A percentile compares a stretch with the other conserved stretches of the same genome.
These are phyloP conservation scores for Karalla daura DNA, from an alignment of 2,797 vertebrate species.

Conservation along the genomic window DNA sequence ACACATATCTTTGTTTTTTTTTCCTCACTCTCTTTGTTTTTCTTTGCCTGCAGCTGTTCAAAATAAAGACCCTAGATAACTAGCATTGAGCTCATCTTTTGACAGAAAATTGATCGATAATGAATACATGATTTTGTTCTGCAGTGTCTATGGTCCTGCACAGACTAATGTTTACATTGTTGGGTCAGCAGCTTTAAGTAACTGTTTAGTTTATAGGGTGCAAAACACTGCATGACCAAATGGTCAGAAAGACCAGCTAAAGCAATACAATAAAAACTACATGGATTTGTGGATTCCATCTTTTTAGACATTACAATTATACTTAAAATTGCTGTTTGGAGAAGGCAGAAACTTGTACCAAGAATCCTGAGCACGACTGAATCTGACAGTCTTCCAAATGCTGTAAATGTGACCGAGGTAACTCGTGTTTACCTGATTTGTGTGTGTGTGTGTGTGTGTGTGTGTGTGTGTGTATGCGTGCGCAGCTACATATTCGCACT, in stretches of 20 bases:
- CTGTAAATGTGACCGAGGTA: conserved; percentile 19
- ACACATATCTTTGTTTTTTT: not conserved
- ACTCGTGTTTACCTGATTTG: conserved; percentile 2
- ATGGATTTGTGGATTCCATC: too few species aligned
- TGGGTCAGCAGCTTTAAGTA: not conserved
- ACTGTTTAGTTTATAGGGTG: too few species aligned
- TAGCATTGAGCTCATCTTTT: not conserved
- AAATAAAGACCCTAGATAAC: not conserved
- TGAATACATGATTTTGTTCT: not conserved
- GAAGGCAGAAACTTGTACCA: too few species aligned
- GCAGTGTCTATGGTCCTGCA: not conserved
- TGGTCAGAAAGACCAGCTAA: not conserved
- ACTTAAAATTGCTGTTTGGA: too few species aligned
- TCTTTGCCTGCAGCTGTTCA: not conserved
- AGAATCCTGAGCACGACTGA: conserved; percentile 24
- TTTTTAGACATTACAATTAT: too few species aligned
- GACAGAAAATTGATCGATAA: not conserved
- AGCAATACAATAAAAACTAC: too few species aligned
- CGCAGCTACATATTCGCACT: conserved; percentile 12
- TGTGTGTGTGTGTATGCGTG: not conserved
- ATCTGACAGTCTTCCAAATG: conserved; percentile 2
- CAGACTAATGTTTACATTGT: too few species aligned
- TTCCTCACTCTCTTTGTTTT: not conserved
- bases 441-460: not conserved
- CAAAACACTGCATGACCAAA: too few species aligned